Conservation (phyloP, 2,797 vertebrate genomes). For the Neosilurus hyrtlii region DNA sequence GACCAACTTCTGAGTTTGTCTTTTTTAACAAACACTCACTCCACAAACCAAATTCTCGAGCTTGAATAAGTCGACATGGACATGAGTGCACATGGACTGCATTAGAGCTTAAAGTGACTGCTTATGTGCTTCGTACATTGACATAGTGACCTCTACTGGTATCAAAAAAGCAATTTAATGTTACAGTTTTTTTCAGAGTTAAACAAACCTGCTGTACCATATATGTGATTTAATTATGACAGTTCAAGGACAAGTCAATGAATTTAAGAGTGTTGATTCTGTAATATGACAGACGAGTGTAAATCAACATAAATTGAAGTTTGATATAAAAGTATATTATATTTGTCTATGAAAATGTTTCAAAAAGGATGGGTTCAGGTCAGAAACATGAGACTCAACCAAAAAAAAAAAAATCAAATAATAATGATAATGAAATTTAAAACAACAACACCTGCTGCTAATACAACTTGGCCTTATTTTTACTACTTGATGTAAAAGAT, state of each 20-base stretch:
- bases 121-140: slow-evolving; percentile 7
- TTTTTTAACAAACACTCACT: neutral
- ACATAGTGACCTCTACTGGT: slow-evolving; percentile 50
- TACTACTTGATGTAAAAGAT: no score
- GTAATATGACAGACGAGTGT: slow-evolving; percentile 8
- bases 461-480: slow-evolving; percentile 17
- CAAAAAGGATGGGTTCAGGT: slow-evolving; percentile 28
- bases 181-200: neutral
- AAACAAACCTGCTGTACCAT: slow-evolving; percentile 12
- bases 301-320: slow-evolving; percentile 12
- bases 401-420: slow-evolving; percentile 18
- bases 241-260: neutral
- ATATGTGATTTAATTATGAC: neutral
- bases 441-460: slow-evolving; percentile 41
- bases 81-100: neutral
- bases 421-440: neutral
- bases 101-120: neutral
- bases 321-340: slow-evolving; percentile 29
- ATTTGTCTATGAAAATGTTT: slow-evolving; percentile 33
- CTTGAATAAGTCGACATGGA: neutral
- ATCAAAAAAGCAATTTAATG: slow-evolving; percentile 6
- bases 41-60: neutral
- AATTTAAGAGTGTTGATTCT: slow-evolving; percentile 21
- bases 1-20: neutral
- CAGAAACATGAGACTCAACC: slow-evolving; percentile 32